Conservation (phyloP, 2,113 vertebrate species). For the Anthoscopus minutus region DNA sequence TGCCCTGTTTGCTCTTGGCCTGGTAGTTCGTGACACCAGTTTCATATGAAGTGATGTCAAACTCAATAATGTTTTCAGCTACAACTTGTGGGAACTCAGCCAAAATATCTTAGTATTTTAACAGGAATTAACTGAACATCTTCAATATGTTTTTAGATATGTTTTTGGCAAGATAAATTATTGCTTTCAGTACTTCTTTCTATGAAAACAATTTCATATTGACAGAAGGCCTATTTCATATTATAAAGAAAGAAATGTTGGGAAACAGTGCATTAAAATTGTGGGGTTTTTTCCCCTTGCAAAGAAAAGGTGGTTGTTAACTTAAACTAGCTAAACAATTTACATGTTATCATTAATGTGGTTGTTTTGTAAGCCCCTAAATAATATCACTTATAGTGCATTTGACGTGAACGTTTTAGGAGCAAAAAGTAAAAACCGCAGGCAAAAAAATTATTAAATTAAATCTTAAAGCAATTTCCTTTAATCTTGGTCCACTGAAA, state of each 20-base stretch:
- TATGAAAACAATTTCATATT: not conserved
- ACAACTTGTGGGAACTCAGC: not conserved
- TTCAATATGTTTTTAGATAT: not conserved
- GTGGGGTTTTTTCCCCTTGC: not conserved
- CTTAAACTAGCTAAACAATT: not conserved
- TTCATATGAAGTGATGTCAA: not conserved
- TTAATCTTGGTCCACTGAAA: not conserved
- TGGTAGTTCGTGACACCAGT: not conserved
- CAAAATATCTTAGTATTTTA: not conserved
- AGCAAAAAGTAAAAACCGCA: not conserved
- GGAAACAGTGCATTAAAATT: not conserved
- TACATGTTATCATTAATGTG: not conserved
- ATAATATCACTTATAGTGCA: not conserved
- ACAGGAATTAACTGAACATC: not conserved
- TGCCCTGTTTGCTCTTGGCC: not conserved
- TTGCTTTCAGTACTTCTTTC: not conserved
- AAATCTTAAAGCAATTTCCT: not conserved
- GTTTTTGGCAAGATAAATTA: not conserved
- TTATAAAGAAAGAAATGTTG: not conserved
- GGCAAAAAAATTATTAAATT: not conserved
- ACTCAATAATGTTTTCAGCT: not conserved
- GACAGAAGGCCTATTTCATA: not conserved
- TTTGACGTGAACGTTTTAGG: not conserved
- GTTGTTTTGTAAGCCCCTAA: not conserved
- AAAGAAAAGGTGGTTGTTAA: not conserved